These are phyloP conservation scores for Sardina pilchardus DNA, from an alignment of 2,113 vertebrate species.

Conservation along the genomic window DNA sequence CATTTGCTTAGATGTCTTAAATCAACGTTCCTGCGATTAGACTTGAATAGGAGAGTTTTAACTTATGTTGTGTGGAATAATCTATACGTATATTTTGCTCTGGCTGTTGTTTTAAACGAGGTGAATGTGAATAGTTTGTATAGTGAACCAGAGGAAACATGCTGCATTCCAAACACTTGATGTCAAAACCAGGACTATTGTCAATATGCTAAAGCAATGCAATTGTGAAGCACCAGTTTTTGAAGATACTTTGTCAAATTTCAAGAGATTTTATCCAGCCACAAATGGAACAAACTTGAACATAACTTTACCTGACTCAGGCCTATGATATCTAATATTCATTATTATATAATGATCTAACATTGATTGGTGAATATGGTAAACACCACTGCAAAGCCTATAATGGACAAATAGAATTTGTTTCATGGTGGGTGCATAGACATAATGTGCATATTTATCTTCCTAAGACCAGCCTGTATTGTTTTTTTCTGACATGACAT, in stretches of 20 bases:
- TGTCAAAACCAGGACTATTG: neutral
- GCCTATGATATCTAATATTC: neutral
- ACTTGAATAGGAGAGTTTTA: neutral
- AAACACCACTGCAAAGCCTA: neutral
- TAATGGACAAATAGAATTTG: neutral
- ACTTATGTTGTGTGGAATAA: neutral
- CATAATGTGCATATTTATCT: no score
- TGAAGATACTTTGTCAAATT: neutral
- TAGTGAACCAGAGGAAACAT: neutral
- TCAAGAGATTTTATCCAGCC: neutral
- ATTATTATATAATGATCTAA: constrained; percentile 2
- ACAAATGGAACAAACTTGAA: neutral
- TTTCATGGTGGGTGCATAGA: neutral
- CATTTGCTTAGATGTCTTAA: neutral
- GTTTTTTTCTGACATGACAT: neutral
- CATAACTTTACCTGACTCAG: neutral
- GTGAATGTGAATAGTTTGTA: neutral
- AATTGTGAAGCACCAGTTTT: neutral
- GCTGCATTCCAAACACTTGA: neutral
- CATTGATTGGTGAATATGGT: neutral
- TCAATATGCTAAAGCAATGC: neutral
- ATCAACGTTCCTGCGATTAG: neutral
- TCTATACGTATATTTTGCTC: neutral
- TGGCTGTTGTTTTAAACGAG: neutral
- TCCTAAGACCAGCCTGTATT: neutral